These are phyloP conservation scores for Naja naja DNA, from an alignment of 2,113 vertebrate genomes.

Conservation along the genomic window DNA sequence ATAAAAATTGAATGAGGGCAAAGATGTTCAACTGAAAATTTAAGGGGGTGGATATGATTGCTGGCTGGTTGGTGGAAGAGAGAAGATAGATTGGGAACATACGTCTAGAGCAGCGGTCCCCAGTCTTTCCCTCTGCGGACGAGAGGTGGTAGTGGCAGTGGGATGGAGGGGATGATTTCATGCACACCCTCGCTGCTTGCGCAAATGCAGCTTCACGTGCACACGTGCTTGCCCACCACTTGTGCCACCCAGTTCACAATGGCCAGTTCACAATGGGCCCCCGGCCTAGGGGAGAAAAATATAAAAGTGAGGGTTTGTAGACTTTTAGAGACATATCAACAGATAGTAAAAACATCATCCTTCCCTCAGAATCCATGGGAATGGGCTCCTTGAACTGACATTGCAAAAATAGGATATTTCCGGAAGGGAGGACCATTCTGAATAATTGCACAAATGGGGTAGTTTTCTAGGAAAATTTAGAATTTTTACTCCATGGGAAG, in stretches of 20 bases:
- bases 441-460: neutral
- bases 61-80: neutral
- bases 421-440: neutral
- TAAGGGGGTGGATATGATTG: neutral
- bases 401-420: neutral
- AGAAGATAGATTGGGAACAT: neutral
- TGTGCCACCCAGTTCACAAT: neutral
- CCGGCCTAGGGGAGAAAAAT: neutral
- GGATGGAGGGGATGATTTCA: neutral
- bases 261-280: too few species aligned
- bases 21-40: neutral
- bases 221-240: too few species aligned
- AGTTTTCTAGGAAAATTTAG: neutral
- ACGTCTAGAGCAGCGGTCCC: neutral
- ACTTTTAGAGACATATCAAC: neutral
- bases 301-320: neutral
- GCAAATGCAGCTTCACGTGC: neutral
- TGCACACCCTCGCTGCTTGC: neutral
- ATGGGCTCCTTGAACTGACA: neutral
- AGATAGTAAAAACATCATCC: neutral
- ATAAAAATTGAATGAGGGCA: neutral
- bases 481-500: neutral
- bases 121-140: neutral
- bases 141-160: neutral
- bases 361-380: neutral